Evolutionary conservation across 2,113 vertebrate genomes (phyloP), one percentile per base, ranked within the genome.

Genomic region (Alectura lathami): DNA sequence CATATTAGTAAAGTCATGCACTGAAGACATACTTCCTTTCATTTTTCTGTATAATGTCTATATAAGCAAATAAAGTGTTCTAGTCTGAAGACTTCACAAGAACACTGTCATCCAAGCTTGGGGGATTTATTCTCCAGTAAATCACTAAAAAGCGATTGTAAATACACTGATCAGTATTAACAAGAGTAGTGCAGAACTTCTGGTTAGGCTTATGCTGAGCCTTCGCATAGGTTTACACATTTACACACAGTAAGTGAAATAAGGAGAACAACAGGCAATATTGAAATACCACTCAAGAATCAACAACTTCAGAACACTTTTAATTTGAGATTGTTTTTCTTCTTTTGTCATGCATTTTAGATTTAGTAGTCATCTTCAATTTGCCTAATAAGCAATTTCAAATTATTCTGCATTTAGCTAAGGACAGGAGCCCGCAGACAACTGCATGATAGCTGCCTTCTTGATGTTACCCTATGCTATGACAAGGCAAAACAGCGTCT

Each of bases 1-100:
- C 22, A 4, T 24, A 78, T 97, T 93, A 97, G 43, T 22, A 62
- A 53, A 80, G 38, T 26, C 17, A 81, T 29, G 50, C 12, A 40
- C 7, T 30, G 53, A 54, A 83, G 54, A n/a, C 8, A 32, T 3
- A 2, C 16, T 17, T 17, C 36, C 74, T 48, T 70, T 54, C 6
- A 1, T 4, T 51, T 73, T 45, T 60, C 84, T 42, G 24, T n/a
- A 86, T 42, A 66, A 23, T 16, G 40, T 63, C 24, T 64, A 13
- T 15, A 18, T 9, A 82, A 60, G 21, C 21, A 67, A 48, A 16
- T 51, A 36, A 59, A 82, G n/a, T 42, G 63, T 34, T 63, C 27
- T 50, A 48, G 30, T 62, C 68, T 67, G 59, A 80, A 74, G 62
- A 63, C 34, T 60, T 17, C 16, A 47, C n/a, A 73, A 89, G 45